Conservation (phyloP, 2,888 invertebrate species). For the Baccha elongata region DNA sequence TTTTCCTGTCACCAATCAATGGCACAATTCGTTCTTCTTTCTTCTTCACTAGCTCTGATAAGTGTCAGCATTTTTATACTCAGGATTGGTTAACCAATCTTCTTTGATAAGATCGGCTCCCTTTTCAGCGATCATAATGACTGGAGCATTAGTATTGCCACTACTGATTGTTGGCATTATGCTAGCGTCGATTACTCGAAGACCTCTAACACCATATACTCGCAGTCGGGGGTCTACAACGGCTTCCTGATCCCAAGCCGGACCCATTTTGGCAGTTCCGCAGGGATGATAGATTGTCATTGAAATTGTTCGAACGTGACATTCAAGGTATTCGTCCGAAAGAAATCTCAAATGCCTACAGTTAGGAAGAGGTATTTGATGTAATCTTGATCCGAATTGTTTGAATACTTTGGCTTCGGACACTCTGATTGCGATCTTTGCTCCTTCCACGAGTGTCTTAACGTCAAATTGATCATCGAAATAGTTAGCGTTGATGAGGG, state of each 20-base stretch:
- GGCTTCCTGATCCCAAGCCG: conserved; percentile 88
- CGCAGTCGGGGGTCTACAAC: conserved; percentile 91
- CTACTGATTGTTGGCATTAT: conserved; percentile 95
- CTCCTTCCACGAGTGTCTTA: conserved; percentile 91
- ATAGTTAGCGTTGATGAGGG: conserved; percentile 96
- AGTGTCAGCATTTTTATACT: conserved; percentile 76
- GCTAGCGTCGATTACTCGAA: conserved; percentile 93
- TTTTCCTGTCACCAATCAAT: conserved; percentile 37
- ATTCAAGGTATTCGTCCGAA: conserved; percentile 93
- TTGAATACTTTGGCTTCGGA: conserved; percentile 90
- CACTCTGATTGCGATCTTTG: conserved; percentile 88
- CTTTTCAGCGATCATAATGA: conserved; percentile 96
- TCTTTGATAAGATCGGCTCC: conserved; percentile 93
- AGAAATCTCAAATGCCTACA: conserved; percentile 89
- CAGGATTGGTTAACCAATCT: conserved; percentile 87
- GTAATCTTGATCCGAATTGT: conserved; percentile 90
- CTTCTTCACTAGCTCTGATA: conserved; percentile 36
- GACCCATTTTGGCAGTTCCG: conserved; percentile 95
- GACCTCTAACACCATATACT: conserved; percentile 90
- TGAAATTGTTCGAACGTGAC: conserved; percentile 92
- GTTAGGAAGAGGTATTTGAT: conserved; percentile 90
- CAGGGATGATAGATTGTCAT: conserved; percentile 96
- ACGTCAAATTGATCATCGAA: conserved; percentile 91
- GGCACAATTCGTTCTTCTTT: conserved; percentile 29
- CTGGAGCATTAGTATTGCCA: conserved; percentile 95